Base-by-base conservation (phyloP, 2,888 invertebrate species). In the Amiota mariae region DNA sequence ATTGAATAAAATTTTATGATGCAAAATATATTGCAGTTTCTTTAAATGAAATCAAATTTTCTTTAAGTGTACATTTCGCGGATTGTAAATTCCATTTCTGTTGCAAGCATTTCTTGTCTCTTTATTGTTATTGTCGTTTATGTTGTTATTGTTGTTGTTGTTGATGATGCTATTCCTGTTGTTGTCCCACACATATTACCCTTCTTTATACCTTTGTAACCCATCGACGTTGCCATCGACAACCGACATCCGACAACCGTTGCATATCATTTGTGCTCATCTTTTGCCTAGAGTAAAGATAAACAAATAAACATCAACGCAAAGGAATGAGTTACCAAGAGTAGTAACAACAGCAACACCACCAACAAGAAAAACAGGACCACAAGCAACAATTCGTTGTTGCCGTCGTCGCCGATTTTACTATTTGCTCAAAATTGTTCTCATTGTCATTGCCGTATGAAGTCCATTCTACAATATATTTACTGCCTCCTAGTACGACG, bases 241-340 rank as follows among this genome's bases (percentile, higher is more conserved):
- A 36, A 15, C 15, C 15, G 18, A 59, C 18, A 18, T 20, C 36
- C 59, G 59, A 20, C 20, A 15, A 59, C 59, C 59, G 66, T 15
- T 84, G 85, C 80, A 86, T 86, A 86, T 84, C 80, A 85, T 84
- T 86, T 82, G 84, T 78, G 82, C 82, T 80, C 84, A 84, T 84
- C 87, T 86, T 73, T 36, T 57, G 12, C 18, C 12, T 46, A 49
- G 48, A 18, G 49, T 49, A 51, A 48, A 68, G 67, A 68, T 68
- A 68, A 68, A 54, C 67, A 68, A 68, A 68, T 54, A 68, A 68
- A 68, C 67, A 51, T 51, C 67, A 51, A 24, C 67, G 47, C 67
- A 68, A 68, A 68, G 54, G 51, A 68, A 61, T 47, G 13, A n/a
- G 70, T 51, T 36, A 59, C 57, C 20, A 71, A 74, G 72, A 54